Evolutionary conservation across 2,113 vertebrate species (phyloP), one percentile per base, ranked within the genome.

Genomic region (Elachura formosa): DNA sequence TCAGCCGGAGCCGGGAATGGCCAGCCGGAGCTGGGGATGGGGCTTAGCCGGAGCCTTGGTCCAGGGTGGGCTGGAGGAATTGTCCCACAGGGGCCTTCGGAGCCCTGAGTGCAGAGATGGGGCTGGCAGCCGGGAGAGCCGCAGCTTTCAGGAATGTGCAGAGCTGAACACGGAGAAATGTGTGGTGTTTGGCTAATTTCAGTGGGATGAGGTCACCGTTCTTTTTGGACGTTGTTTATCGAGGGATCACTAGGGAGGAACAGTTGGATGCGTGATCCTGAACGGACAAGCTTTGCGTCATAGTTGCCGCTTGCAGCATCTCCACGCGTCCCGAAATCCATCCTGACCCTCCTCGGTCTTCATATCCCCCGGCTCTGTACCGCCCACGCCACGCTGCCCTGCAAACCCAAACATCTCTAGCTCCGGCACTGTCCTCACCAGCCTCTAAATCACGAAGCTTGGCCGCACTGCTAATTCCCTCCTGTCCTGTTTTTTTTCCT

Each of bases 181-280:
- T 73, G 89, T 93, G 84, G 81, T 94, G 95, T 90, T 94, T 91
- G 96, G 91, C 85, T 91, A 79, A 94, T 96, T 96, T 96, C 93
- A 96, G 78, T 59, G 91, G 63, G 87, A 91, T 96, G 95, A 96
- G 89, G 89, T 96, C 91, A 94, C 71, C 87, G 18, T 94, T 87
- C 94, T 83, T 94, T 93, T 88, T 89, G 89, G 89, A 96, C 84
- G 61, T 85, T 96, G 89, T 97, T 93, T 95, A 78, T 92, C 24
- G 51, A 92, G 93, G 95, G 88, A 93, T 96, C 90, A 36, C 89
- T 92, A 93, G 77, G 93, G 91, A 91, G 87, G 87, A 96, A 85
- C 78, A 73, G 71, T 82, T 89, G 93, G 87, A 79, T 96, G 93
- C 87, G 93, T 87, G 95, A 91, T 90, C 94, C 94, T 83, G 87